These are phyloP conservation scores for Piprites chloris DNA, from an alignment of 2,113 vertebrate genomes.

Conservation along the genomic window DNA sequence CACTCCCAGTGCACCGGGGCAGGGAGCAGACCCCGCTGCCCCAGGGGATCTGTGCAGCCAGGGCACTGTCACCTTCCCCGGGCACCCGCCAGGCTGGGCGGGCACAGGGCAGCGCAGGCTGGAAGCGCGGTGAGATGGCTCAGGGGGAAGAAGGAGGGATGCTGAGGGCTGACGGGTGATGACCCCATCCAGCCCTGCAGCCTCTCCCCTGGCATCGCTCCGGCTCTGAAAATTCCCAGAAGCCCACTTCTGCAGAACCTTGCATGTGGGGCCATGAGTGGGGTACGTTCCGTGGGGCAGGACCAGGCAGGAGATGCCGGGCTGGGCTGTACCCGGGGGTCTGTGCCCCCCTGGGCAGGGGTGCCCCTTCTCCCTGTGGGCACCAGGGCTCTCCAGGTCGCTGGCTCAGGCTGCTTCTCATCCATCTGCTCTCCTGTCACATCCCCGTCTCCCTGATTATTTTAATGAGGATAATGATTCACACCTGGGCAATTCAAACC, in stretches of 20 bases:
- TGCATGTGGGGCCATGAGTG: accelerated
- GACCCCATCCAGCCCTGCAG: background rate
- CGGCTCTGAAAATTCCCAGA: background rate
- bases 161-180: accelerated
- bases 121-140: accelerated
- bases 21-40: background rate
- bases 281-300: accelerated
- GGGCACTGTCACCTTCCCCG: background rate
- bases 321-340: accelerated
- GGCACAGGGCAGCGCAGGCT: background rate
- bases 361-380: background rate
- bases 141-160: background rate
- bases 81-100: accelerated
- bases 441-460: constrained; percentile 68
- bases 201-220: accelerated
- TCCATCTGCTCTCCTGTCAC: constrained; percentile 72
- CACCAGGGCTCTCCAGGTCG: background rate
- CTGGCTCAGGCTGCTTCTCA: constrained; percentile 2
- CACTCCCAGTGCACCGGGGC: accelerated
- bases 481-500: constrained; percentile 74
- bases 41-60: background rate
- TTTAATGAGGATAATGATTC: constrained; percentile 78
- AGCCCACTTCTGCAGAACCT: too few relatives aligned
- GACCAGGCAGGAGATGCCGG: background rate
- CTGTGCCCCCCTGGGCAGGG: background rate